Evolutionary conservation across 2,113 vertebrate species (phyloP), one percentile per base, ranked within the genome.

Genomic region (Rutilus rutilus): DNA sequence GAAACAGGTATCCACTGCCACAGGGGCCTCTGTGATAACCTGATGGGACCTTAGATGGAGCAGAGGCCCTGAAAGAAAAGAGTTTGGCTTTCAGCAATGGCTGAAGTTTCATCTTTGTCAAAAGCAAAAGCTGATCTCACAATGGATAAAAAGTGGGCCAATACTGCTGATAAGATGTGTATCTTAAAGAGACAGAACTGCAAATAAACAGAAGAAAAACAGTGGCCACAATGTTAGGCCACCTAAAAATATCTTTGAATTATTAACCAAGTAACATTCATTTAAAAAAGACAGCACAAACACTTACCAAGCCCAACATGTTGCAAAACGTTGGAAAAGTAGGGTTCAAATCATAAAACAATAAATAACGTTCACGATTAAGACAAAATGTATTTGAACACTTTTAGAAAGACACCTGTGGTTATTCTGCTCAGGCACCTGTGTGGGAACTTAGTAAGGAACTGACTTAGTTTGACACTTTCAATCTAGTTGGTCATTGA

Each of bases 1-100:
- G 69, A 27, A 75, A 64, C 57, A 84, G 77, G 85, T 84, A 84
- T 88, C 76, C 65, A 81, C 77, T 80, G 82, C 59, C 88, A 77
- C 60, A 42, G 82, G 85, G 82, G 71, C 84, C 88, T 69, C 69
- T 78, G 74, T 87, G 84, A 85, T 83, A 85, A 78, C 71, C 82
- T 82, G 78, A 81, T 86, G 82, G 85, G 39, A 83, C 79, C 65
- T 36, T 23, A 89, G 85, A 87, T 79, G 85, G 45, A 64, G 54
- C 65, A 67, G 21, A 65, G 64, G 50, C 17, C 57, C 64, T 54
- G 80, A 50, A 39, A 62, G 42, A 83, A 79, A 80, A 73, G 50
- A 59, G 12, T 74, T 73, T 83, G 45, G 65, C 82, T 57, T 83
- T 73, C 33, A 59, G 67, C 47, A 73, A 83, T 59, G 52, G 82